These are phyloP conservation scores for Sclerodermus sp. DNA, from an alignment of 2,888 invertebrate genomes.

Conservation along the genomic window DNA sequence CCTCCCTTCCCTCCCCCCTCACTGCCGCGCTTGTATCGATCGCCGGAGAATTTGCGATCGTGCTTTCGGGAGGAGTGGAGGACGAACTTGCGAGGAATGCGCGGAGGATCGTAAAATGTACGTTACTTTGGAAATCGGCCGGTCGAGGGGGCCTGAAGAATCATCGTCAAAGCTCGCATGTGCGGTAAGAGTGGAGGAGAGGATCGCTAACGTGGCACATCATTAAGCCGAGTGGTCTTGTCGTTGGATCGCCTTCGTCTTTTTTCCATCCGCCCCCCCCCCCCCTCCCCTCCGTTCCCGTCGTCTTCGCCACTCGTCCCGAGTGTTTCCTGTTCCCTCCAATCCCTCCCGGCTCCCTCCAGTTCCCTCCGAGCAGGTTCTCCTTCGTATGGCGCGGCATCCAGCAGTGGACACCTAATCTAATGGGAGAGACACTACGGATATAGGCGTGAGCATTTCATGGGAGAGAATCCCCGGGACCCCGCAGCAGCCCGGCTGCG, in stretches of 20 bases:
- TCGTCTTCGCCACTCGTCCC: slow-evolving; percentile 13
- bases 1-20: too few species aligned
- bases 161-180: neutral
- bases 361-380: slow-evolving; percentile 16
- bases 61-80: neutral
- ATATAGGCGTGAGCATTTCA: slow-evolving; percentile 38
- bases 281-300: slow-evolving; percentile 14
- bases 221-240: slow-evolving; percentile 52
- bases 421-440: slow-evolving; percentile 42
- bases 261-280: slow-evolving; percentile 25
- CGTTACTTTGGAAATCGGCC: slow-evolving; percentile 22
- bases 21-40: too few species aligned
- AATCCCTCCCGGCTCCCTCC: slow-evolving; percentile 7
- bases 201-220: slow-evolving; percentile 45
- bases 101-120: slow-evolving; percentile 8
- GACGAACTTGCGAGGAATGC: neutral
- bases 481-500: slow-evolving; percentile 23
- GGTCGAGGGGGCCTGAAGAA: slow-evolving; percentile 24
- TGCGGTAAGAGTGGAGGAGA: slow-evolving; percentile 13
- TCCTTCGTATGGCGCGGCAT: slow-evolving; percentile 34
- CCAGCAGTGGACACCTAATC: slow-evolving; percentile 39
- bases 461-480: slow-evolving; percentile 10
- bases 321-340: slow-evolving; percentile 15
- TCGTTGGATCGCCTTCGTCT: slow-evolving; percentile 34
- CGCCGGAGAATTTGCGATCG: too few species aligned